phyloP scores from a whole-genome alignment of 1,140 invertebrate species.

The Drosophila malerkotliana region DNA sequence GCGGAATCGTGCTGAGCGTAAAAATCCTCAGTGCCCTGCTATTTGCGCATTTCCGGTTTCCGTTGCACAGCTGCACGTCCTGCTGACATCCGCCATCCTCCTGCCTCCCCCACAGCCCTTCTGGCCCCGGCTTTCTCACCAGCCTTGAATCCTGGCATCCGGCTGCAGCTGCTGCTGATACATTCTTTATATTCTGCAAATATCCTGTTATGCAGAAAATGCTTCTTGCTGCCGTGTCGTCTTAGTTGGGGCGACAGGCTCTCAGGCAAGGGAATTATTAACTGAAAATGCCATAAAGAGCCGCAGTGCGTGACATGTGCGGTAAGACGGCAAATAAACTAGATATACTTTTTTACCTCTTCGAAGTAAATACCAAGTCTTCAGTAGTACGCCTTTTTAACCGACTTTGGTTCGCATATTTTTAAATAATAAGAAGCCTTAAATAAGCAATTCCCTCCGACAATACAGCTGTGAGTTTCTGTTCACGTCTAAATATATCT shows the following conservation, averaged over 20 bases:
- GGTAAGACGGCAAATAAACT: conserved; percentile 3
- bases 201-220: conserved; percentile 73
- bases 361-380: too few relatives aligned
- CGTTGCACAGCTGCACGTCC: conserved; percentile 70
- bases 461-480: conserved; percentile 32
- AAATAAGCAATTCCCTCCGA: conserved; percentile 15
- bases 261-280: conserved; percentile 71
- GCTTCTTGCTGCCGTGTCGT: conserved; percentile 51
- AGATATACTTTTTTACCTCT: neutral
- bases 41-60: conserved; percentile 83
- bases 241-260: conserved; percentile 43
- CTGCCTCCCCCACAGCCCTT: neutral
- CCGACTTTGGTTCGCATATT: neutral
- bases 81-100: neutral
- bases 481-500: conserved; percentile 18
- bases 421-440: neutral
- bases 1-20: conserved; percentile 54
- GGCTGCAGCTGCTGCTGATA: conserved; percentile 55
- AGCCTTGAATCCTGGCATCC: conserved; percentile 13
- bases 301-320: conserved; percentile 23
- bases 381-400: neutral
- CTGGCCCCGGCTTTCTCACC: neutral
- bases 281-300: conserved; percentile 54
- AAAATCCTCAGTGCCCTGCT: conserved; percentile 75
- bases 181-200: conserved; percentile 69